These are phyloP conservation scores for Hydrolagus affinis DNA, from an alignment of 2,113 vertebrate species.

Conservation along the genomic window DNA sequence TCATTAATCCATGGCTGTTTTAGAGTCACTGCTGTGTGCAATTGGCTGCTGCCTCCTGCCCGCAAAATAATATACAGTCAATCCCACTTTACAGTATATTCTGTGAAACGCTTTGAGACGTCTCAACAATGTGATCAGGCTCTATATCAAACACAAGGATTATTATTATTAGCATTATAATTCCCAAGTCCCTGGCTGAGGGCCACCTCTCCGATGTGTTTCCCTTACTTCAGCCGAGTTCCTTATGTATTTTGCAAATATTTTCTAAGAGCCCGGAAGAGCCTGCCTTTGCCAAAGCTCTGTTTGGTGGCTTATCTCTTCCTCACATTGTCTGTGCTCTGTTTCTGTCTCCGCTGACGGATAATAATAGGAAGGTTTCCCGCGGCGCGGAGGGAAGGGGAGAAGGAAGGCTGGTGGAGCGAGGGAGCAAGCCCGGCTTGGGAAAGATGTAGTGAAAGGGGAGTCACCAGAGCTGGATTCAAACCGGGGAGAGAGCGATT, in stretches of 20 bases:
- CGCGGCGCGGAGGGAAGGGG: slow-evolving; percentile 36
- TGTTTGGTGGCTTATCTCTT: slow-evolving; percentile 64
- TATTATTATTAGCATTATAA: too few species aligned
- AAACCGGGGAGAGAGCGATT: neutral
- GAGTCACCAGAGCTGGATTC: slow-evolving; percentile 36
- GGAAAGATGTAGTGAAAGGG: slow-evolving; percentile 38
- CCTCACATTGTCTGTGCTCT: slow-evolving; percentile 69
- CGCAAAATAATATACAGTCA: too few species aligned
- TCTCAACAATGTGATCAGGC: too few species aligned
- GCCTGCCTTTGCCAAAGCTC: slow-evolving; percentile 16
- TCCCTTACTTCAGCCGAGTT: slow-evolving; percentile 46
- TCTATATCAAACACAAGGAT: too few species aligned
- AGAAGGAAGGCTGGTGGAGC: slow-evolving; percentile 36
- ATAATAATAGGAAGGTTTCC: slow-evolving; percentile 35
- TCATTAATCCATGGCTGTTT: too few species aligned
- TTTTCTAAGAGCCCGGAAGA: slow-evolving; percentile 47
- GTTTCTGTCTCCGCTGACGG: slow-evolving; percentile 56
- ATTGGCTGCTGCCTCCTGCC: too few species aligned
- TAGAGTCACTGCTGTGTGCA: too few species aligned
- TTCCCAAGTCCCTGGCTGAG: slow-evolving; percentile 35
- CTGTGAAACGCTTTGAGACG: too few species aligned
- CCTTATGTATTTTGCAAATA: slow-evolving; percentile 49
- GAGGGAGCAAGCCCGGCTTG: slow-evolving; percentile 36
- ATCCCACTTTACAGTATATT: too few species aligned
- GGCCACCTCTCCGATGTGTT: slow-evolving; percentile 37